Evolutionary conservation across 2,888 invertebrate species (phyloP).

Genomic region (Pristionchus maxplancki): DNA sequence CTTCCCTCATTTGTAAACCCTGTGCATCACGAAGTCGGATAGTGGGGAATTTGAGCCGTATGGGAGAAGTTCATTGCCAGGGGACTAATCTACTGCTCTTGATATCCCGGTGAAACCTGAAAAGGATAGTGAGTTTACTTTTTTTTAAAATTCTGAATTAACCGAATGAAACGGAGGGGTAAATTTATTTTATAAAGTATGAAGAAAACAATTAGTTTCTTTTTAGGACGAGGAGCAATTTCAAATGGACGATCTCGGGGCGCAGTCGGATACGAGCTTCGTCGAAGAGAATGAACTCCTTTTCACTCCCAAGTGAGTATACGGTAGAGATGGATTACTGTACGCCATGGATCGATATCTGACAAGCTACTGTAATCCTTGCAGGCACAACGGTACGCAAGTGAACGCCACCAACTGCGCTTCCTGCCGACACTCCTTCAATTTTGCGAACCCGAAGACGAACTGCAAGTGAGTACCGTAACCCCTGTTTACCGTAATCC

Average conservation of each 20-base stretch:
- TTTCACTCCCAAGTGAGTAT: conserved; percentile 3
- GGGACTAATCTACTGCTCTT: not conserved
- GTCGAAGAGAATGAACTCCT: conserved; percentile 14
- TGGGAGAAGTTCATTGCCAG: not conserved
- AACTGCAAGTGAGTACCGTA: conserved; percentile 59
- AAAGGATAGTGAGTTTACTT: not conserved
- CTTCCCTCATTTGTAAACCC: not conserved
- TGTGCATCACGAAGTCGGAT: not conserved
- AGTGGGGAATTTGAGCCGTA: not conserved
- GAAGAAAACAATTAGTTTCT: too few species aligned
- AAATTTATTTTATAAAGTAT: too few species aligned
- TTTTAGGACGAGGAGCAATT: not conserved
- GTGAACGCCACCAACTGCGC: conserved; percentile 49
- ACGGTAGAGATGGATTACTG: not conserved
- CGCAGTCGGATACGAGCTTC: conserved; percentile 44
- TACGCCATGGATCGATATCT: not conserved
- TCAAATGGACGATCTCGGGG: not conserved
- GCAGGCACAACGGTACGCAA: conserved; percentile 10
- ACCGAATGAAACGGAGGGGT: not conserved
- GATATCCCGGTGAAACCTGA: not conserved
- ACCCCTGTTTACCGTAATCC: not conserved
- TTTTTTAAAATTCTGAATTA: not conserved
- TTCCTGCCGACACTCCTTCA: conserved; percentile 54
- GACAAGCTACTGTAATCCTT: not conserved
- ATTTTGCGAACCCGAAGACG: conserved; percentile 49